These are phyloP conservation scores for Cercopithecus mitis DNA, from an alignment of 2,797 vertebrate genomes.

Conservation along the genomic window DNA sequence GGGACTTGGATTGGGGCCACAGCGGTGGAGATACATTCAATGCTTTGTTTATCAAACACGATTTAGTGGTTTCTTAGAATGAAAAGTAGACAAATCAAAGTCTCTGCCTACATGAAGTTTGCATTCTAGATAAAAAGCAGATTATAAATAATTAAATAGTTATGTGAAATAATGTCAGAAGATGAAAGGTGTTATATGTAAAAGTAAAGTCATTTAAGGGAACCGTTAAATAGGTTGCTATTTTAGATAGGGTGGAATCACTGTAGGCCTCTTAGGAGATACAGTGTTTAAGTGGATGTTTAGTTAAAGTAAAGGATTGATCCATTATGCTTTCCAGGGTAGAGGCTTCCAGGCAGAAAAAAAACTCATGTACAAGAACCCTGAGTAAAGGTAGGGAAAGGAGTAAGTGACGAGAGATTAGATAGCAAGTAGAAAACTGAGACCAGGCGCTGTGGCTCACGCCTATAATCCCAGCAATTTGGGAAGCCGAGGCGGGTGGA, in stretches of 20 bases:
- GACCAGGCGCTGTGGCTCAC: neutral
- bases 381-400: neutral
- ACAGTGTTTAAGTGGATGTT: neutral
- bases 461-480: neutral
- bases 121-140: neutral
- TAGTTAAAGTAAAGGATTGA: neutral
- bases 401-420: neutral
- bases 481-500: accelerated
- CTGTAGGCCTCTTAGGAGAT: neutral
- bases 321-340: neutral
- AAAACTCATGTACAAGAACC: neutral
- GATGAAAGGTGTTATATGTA: neutral
- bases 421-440: neutral
- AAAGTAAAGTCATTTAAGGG: neutral
- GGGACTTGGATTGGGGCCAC: neutral
- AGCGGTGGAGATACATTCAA: neutral
- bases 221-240: neutral
- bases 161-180: neutral
- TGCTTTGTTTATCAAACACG: neutral
- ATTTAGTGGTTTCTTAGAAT: neutral
- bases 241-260: neutral
- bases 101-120: neutral
- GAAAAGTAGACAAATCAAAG: neutral
- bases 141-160: neutral
- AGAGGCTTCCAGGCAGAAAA: neutral